phyloP scores from a whole-genome alignment of 2,797 vertebrate genomes.

The Channa striata region DNA sequence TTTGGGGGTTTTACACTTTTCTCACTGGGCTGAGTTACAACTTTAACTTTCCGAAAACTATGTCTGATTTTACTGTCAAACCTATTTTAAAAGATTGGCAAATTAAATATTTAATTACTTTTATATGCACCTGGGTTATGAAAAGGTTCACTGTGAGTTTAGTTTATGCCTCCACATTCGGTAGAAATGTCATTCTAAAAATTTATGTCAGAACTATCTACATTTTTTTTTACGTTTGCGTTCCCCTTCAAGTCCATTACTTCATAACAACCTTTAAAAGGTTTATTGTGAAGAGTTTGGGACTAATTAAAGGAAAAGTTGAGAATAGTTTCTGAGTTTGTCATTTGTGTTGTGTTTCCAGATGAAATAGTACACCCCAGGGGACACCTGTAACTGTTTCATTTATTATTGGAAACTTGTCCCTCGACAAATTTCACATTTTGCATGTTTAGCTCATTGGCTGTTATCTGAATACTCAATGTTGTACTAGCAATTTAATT shows the following conservation, averaged over 20 bases:
- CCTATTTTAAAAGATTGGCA: not conserved
- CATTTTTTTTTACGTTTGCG: too few species aligned
- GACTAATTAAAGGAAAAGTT: not conserved
- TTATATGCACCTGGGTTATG: too few species aligned
- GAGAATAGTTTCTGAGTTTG: not conserved
- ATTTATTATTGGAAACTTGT: not conserved
- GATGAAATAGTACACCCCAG: not conserved
- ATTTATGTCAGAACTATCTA: too few species aligned
- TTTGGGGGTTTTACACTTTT: constrained; percentile 23
- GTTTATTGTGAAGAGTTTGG: not conserved
- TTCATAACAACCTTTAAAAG: too few species aligned
- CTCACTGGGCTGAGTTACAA: not conserved
- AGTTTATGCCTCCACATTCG: too few species aligned
- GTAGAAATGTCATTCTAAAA: too few species aligned
- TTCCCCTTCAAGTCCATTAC: too few species aligned
- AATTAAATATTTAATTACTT: not conserved
- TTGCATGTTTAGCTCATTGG: not conserved
- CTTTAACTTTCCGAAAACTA: not conserved
- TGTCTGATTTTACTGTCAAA: not conserved
- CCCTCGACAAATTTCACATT: not conserved
- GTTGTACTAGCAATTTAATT: not conserved
- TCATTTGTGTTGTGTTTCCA: not conserved
- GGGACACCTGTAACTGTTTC: not conserved
- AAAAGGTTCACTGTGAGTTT: too few species aligned
- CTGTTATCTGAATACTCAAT: not conserved